phyloP scores from a whole-genome alignment of 1,140 invertebrate species.

The Drosophila tani region DNA sequence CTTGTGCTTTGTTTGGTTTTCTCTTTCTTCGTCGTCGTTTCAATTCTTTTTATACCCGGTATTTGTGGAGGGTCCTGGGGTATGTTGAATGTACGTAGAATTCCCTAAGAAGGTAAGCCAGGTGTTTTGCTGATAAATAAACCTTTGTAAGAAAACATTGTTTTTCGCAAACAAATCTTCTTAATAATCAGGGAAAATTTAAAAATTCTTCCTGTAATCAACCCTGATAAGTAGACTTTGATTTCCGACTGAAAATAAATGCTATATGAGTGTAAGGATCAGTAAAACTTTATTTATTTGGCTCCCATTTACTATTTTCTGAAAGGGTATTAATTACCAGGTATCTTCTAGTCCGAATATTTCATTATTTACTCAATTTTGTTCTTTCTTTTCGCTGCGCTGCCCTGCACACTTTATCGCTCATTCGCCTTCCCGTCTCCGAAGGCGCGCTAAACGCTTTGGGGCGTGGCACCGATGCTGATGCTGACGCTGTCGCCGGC shows the following conservation, averaged over 20 bases:
- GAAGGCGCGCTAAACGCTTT: slow-evolving; percentile 78
- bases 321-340: background rate
- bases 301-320: too few relatives aligned
- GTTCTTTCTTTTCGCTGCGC: slow-evolving; percentile 26
- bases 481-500: slow-evolving; percentile 42
- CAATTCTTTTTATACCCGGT: slow-evolving; percentile 10
- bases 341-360: slow-evolving; percentile 5
- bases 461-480: slow-evolving; percentile 64
- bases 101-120: background rate
- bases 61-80: background rate
- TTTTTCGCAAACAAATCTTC: too few relatives aligned
- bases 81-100: background rate
- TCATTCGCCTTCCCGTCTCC: slow-evolving; percentile 65
- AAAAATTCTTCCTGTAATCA: background rate
- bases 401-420: slow-evolving; percentile 74
- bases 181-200: background rate
- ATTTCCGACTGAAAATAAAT: too few relatives aligned
- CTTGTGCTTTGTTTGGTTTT: slow-evolving; percentile 45
- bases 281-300: too few relatives aligned
- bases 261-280: too few relatives aligned
- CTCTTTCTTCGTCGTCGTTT: slow-evolving; percentile 28
- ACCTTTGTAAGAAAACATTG: background rate
- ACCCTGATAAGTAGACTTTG: too few relatives aligned
- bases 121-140: background rate
- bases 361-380: background rate